These are phyloP conservation scores for Nebria salina DNA, from an alignment of 2,888 invertebrate genomes.

Conservation along the genomic window DNA sequence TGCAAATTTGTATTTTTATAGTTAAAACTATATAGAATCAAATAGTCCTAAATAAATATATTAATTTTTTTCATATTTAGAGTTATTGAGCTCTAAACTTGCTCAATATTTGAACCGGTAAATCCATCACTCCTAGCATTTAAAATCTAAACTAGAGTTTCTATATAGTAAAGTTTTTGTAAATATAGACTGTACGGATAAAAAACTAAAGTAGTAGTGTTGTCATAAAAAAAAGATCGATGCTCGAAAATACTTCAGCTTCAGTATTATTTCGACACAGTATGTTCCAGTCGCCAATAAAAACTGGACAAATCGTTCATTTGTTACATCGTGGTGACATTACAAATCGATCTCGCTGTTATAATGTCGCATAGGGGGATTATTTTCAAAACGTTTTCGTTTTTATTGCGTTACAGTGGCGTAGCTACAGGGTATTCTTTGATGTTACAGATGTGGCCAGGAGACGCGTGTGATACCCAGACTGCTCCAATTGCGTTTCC, in stretches of 20 bases:
- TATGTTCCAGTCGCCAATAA: neutral
- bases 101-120: neutral
- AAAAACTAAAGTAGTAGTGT: neutral
- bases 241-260: neutral
- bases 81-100: neutral
- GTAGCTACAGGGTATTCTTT: neutral
- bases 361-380: neutral
- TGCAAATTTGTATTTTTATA: neutral
- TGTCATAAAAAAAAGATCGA: neutral
- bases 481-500: conserved; percentile 92
- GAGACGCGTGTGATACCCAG: conserved; percentile 97
- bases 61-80: neutral
- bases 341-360: neutral
- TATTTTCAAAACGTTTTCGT: neutral
- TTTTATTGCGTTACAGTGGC: neutral
- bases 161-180: no score
- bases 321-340: neutral
- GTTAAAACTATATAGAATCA: neutral
- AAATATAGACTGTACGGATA: neutral
- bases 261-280: neutral
- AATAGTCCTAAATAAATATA: neutral
- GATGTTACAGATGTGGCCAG: conserved; percentile 83
- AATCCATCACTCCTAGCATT: neutral
- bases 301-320: neutral
- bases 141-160: no score